Conservation (phyloP, 2,888 invertebrate species). For the Alloplasta piceator region DNA sequence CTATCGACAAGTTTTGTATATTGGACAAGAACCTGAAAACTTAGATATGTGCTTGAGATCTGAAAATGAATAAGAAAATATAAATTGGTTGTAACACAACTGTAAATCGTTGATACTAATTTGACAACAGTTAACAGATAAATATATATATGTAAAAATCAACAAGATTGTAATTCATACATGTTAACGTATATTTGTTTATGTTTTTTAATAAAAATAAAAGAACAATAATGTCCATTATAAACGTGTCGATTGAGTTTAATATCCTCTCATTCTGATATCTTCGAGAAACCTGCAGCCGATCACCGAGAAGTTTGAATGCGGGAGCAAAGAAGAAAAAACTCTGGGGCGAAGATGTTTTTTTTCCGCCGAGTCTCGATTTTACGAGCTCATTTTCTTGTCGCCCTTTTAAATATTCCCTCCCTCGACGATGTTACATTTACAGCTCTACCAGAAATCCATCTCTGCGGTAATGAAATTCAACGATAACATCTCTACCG, state of each 20-base stretch:
- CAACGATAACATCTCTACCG: no score
- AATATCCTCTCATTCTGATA: not conserved
- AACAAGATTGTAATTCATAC: conserved; percentile 31
- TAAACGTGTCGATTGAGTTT: conserved; percentile 21
- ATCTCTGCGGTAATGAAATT: no score
- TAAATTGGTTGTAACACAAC: conserved; percentile 24
- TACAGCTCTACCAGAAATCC: no score
- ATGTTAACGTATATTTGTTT: conserved; percentile 63
- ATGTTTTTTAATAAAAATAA: conserved; percentile 62
- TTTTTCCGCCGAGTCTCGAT: conserved; percentile 12
- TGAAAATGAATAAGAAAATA: not conserved
- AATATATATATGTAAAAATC: conserved; percentile 11
- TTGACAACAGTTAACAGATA: conserved; percentile 11
- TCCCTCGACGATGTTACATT: no score
- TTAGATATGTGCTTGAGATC: not conserved
- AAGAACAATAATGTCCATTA: conserved; percentile 1
- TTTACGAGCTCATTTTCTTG: conserved; percentile 28
- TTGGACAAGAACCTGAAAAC: not conserved
- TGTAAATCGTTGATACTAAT: conserved; percentile 25
- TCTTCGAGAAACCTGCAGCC: not conserved
- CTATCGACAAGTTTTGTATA: not conserved
- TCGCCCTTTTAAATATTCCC: not conserved
- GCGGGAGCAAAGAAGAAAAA: not conserved
- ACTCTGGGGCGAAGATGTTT: not conserved
- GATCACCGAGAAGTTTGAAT: not conserved